Evolutionary conservation across 2,797 vertebrate genomes (phyloP), one percentile per base, ranked within the genome.

Genomic region (Melanotaenia maccullochi): DNA sequence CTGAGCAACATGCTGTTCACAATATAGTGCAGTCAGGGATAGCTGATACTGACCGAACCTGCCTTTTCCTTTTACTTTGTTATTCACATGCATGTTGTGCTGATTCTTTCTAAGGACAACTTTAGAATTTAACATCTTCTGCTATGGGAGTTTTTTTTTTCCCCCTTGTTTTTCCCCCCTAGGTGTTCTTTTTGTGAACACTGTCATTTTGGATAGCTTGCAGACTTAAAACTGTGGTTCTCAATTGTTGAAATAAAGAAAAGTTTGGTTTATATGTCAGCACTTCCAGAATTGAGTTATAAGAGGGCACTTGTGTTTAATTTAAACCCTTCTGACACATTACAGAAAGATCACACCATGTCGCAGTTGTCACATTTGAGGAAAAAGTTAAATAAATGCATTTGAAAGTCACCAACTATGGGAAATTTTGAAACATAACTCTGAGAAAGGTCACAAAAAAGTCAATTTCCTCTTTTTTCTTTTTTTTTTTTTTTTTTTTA

Each of bases 291-390:
- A 72, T 18, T 38, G 13, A 0, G 20, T n/a, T 13, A 14, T 25
- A 30, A 25, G 35, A 74, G 49, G 13, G 4, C 12, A 12, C 33
- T 5, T 22, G 16, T 56, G 52, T 67, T 28, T 14, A 16, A 12
- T 73, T 35, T 3, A 18, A 1, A 66, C 25, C 58, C 12, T 76
- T 49, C 7, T 60, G 25, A 63, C 44, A 16, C 28, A 44, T 67
- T 60, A 36, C 24, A 71, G 25, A 66, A 47, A 47, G 70, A 55
- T 69, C 76, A 70, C 14, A 5, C 32, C 32, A 32, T n/a, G 11
- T 49, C 57, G 30, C 28, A 71, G 36, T 33, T 22, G 67, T 81
- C 59, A 75, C 12, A 80, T 71, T 52, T 61, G 77, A 70, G 22
- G 11, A 24, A 51, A 51, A 51, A 12, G n/a, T 3, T 14, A 6